Percentiles rank a stretch among this genome's conserved stretches.
These are phyloP conservation scores for Agapornis canus DNA, from an alignment of 2,797 vertebrate genomes.

Conservation along the genomic window DNA sequence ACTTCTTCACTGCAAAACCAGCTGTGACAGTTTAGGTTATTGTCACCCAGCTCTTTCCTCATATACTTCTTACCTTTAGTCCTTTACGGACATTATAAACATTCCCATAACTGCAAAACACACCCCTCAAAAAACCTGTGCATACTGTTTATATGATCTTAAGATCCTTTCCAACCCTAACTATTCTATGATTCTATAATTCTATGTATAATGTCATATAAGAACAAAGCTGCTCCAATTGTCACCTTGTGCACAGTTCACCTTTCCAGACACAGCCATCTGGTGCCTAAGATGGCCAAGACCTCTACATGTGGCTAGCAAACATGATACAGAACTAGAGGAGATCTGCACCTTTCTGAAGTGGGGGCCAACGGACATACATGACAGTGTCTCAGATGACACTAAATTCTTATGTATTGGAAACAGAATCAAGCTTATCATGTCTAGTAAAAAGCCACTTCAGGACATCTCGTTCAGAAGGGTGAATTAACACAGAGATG, in stretches of 20 bases:
- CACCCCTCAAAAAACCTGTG: accelerated
- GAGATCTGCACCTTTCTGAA: neutral
- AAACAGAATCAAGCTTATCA: neutral
- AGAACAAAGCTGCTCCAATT: neutral
- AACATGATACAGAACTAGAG: neutral
- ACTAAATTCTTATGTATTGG: neutral
- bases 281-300: neutral
- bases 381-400: neutral
- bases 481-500: neutral
- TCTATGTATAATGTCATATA: neutral
- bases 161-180: neutral
- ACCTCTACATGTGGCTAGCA: neutral
- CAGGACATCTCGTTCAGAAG: neutral
- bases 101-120: neutral
- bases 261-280: neutral
- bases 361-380: neutral
- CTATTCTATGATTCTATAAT: neutral
- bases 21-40: neutral
- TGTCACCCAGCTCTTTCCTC: neutral
- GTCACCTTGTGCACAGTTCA: neutral
- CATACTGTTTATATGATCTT: neutral
- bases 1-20: neutral
- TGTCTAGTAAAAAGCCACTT: neutral
- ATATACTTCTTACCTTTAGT: neutral
- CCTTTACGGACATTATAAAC: neutral